Conservation (phyloP, 2,888 invertebrate species). For the Sesia apiformis region DNA sequence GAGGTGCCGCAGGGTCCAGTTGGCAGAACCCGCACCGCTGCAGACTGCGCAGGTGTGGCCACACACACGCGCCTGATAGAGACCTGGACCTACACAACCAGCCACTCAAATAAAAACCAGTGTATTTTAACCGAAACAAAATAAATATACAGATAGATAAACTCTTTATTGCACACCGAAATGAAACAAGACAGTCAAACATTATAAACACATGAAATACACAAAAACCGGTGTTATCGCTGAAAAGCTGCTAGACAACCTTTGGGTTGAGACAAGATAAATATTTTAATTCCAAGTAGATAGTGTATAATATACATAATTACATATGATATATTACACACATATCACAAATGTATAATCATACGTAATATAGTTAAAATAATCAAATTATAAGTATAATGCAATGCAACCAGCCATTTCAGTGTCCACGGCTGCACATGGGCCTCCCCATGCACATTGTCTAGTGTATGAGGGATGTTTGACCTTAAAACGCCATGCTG, state of each 20-base stretch:
- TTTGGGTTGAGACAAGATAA: not conserved
- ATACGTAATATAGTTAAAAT: too few relatives aligned
- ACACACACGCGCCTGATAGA: conserved; percentile 12
- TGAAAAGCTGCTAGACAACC: conserved; percentile 3
- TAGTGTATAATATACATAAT: not conserved
- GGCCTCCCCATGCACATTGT: too few relatives aligned
- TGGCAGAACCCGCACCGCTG: conserved; percentile 27
- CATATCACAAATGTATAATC: too few relatives aligned
- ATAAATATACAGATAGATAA: not conserved
- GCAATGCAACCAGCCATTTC: too few relatives aligned
- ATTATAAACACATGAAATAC: too few relatives aligned
- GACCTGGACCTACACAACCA: conserved; percentile 9
- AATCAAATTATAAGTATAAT: too few relatives aligned
- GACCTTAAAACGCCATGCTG: too few relatives aligned
- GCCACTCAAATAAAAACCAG: not conserved
- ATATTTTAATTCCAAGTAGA: not conserved
- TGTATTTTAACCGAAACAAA: not conserved
- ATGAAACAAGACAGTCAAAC: too few relatives aligned
- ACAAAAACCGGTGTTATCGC: not conserved
- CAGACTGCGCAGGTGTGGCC: conserved; percentile 23
- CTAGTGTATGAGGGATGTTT: too few relatives aligned
- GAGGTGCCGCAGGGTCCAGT: conserved; percentile 1
- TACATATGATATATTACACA: too few relatives aligned
- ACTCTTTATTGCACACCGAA: too few relatives aligned
- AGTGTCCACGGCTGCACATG: too few relatives aligned